Base-by-base conservation (phyloP, 2,113 vertebrate genomes). In the Pachycephala philippinensis region DNA sequence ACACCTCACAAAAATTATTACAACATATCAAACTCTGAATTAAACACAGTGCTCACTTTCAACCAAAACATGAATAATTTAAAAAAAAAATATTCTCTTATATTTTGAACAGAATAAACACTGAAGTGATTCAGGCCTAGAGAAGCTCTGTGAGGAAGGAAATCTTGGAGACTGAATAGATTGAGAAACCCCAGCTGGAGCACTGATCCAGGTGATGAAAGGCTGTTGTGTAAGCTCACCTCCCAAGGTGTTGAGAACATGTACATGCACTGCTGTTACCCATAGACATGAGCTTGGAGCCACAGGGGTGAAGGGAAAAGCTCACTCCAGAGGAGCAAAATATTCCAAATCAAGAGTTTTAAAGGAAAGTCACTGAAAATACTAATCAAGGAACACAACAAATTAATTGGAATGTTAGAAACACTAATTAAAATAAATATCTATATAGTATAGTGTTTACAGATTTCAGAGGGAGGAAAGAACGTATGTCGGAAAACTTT, bases 251-350 rank as follows among this genome's bases (percentile, higher is more conserved):
- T 9, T 10, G 11, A 57, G 75, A 66, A 45, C 20, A 27, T 16
- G 40, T 20, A 52, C 2, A 0, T 1, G 1, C n/a, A 9, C 37
- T 54, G 13, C 6, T 40, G 28, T 45, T 45, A 27, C 8, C 53
- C n/a, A 16, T 1, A 65, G n/a, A 24, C 13, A 11, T 42, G 42
- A 88, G 28, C 45, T 83, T 70, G 26, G 33, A 83, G 14, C 24
- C 57, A 44, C 8, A 44, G 24, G 8, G 56, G 10, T 37, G 19
- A 56, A 54, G 30, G 19, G 52, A 40, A 72, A 60, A 91, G 24
- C 7, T 20, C 49, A 11, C 28, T 65, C 31, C 35, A 50, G 37
- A 80, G 45, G 8, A 94, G 40, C 3, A 68, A 60, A 91, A 40
- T 66, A 88, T 39, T 65, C 57, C 66, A 79, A 65, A 76, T 30